phyloP scores from a whole-genome alignment of 2,113 vertebrate genomes.

The Rhea americana region DNA sequence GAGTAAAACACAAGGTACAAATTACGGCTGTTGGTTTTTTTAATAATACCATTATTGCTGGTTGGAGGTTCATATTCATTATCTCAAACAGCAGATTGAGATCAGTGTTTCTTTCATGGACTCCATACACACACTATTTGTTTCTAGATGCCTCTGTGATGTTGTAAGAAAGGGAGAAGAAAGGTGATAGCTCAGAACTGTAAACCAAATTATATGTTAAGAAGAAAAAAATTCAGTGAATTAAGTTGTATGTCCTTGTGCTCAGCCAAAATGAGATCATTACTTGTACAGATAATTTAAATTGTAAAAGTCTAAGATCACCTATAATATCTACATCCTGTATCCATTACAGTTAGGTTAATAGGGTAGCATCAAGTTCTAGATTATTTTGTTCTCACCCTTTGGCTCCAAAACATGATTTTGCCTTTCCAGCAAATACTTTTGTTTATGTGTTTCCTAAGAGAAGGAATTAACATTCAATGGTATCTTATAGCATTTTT shows the following conservation, averaged over 20 bases:
- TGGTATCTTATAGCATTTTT: background rate
- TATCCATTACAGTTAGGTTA: background rate
- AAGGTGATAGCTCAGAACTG: background rate
- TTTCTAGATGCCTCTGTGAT: background rate
- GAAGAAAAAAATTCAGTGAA: background rate
- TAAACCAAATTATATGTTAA: background rate
- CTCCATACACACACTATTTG: background rate
- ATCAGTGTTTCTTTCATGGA: background rate
- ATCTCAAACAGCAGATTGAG: background rate
- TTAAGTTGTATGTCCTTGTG: background rate
- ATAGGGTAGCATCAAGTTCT: background rate
- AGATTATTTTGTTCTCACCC: background rate
- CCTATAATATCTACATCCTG: background rate
- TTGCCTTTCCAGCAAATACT: background rate
- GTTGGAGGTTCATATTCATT: background rate
- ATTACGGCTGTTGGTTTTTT: background rate
- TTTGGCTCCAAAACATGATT: background rate
- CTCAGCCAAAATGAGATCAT: background rate
- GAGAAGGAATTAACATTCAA: background rate
- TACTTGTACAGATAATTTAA: background rate
- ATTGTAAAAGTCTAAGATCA: background rate
- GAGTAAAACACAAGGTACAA: background rate
- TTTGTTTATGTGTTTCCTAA: background rate
- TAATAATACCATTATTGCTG: background rate
- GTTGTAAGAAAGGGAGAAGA: background rate